phyloP scores from a whole-genome alignment of 2,888 invertebrate species.

The Phaonia tiefii region DNA sequence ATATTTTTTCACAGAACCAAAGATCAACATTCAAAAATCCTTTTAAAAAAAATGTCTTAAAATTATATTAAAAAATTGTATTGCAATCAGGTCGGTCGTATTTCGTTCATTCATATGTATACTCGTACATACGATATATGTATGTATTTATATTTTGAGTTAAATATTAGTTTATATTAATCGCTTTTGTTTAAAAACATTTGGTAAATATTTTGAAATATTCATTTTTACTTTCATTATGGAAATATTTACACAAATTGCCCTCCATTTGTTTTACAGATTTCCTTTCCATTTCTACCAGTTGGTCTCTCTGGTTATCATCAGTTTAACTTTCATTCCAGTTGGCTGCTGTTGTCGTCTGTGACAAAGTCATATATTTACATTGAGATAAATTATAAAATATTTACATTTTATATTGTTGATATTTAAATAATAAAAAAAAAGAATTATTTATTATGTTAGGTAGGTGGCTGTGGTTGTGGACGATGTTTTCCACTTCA shows the following conservation, averaged over 20 bases:
- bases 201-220: slow-evolving; percentile 23
- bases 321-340: neutral
- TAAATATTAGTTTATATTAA: neutral
- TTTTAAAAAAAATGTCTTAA: too few species aligned
- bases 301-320: neutral
- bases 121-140: too few species aligned
- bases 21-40: too few species aligned
- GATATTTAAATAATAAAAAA: slow-evolving; percentile 1
- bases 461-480: slow-evolving; percentile 11
- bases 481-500: too few species aligned
- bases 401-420: slow-evolving; percentile 21
- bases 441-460: too few species aligned
- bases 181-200: neutral
- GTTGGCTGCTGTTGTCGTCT: neutral
- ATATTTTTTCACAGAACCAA: too few species aligned
- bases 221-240: slow-evolving; percentile 30
- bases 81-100: neutral
- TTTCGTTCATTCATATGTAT: neutral
- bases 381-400: slow-evolving; percentile 5
- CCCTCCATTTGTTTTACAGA: slow-evolving; percentile 9
- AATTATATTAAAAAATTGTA: neutral
- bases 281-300: neutral
- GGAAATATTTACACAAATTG: slow-evolving; percentile 24
- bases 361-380: slow-evolving; percentile 4
- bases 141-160: neutral